Evolutionary conservation across 2,113 vertebrate genomes (phyloP).

Genomic region (Miniopterus natalensis): DNA sequence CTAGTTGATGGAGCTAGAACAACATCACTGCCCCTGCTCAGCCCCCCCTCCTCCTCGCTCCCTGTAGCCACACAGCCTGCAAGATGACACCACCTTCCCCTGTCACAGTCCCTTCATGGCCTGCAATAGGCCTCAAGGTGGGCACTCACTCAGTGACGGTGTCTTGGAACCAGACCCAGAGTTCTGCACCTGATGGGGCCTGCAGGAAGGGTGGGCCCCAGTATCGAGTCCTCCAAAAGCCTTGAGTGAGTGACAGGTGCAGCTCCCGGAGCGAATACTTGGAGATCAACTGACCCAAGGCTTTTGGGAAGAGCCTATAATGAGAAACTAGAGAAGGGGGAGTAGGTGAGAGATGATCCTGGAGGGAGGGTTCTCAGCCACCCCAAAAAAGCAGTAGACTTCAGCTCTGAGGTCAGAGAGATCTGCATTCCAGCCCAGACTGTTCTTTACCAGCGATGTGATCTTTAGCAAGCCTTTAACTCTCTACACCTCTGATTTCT

Average conservation of each 20-base stretch:
- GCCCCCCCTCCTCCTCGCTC: background rate
- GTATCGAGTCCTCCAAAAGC: conserved; percentile 95
- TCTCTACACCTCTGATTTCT: background rate
- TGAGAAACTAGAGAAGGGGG: conserved; percentile 88
- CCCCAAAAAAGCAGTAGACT: background rate
- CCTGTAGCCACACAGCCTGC: background rate
- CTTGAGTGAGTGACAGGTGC: conserved; percentile 95
- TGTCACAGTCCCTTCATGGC: background rate
- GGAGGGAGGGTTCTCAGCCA: background rate
- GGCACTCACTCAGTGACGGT: conserved; percentile 94
- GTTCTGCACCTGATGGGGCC: conserved; percentile 91
- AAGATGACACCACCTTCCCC: background rate
- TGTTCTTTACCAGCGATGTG: background rate
- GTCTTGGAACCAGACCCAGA: conserved; percentile 99
- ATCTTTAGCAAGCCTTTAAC: background rate
- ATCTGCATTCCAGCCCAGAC: background rate
- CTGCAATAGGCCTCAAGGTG: background rate
- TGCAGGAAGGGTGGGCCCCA: conserved; percentile 96
- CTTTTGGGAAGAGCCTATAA: conserved; percentile 98
- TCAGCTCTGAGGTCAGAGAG: background rate
- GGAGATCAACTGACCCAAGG: conserved; percentile 95
- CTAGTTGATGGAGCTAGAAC: rapidly evolving
- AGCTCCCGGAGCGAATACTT: conserved; percentile 96
- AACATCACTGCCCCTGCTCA: rapidly evolving
- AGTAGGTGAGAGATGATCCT: conserved; percentile 32